phyloP scores from a whole-genome alignment of 2,113 vertebrate genomes.

The Delphinus delphis region DNA sequence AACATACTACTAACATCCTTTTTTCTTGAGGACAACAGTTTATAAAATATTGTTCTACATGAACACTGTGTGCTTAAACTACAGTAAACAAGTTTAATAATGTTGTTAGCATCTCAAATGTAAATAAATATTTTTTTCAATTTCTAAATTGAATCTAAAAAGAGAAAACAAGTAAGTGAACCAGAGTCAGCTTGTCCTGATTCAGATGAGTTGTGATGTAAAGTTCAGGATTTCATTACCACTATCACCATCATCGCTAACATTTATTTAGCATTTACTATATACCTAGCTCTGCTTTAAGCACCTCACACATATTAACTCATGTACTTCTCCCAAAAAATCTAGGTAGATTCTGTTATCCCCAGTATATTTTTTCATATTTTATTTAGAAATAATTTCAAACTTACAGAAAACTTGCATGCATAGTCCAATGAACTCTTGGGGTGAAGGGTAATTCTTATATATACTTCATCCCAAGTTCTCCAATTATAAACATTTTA shows the following conservation, averaged over 20 bases:
- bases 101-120: slow-evolving; percentile 2
- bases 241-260: background rate
- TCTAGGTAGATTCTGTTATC: background rate
- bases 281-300: background rate
- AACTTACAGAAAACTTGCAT: background rate
- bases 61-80: background rate
- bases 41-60: background rate
- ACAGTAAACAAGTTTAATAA: background rate
- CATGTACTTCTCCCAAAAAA: background rate
- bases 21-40: background rate
- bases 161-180: background rate
- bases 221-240: background rate
- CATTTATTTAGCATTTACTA: background rate
- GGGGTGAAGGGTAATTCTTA: background rate
- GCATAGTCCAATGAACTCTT: background rate
- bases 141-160: slow-evolving; percentile 1
- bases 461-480: background rate
- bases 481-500: background rate
- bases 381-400: background rate
- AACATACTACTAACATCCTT: background rate
- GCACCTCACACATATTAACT: background rate
- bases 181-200: background rate
- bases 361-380: background rate
- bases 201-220: background rate
- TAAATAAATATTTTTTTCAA: slow-evolving; percentile 14